phyloP scores from a whole-genome alignment of 2,888 invertebrate species.

The Entomobrya proxima region DNA sequence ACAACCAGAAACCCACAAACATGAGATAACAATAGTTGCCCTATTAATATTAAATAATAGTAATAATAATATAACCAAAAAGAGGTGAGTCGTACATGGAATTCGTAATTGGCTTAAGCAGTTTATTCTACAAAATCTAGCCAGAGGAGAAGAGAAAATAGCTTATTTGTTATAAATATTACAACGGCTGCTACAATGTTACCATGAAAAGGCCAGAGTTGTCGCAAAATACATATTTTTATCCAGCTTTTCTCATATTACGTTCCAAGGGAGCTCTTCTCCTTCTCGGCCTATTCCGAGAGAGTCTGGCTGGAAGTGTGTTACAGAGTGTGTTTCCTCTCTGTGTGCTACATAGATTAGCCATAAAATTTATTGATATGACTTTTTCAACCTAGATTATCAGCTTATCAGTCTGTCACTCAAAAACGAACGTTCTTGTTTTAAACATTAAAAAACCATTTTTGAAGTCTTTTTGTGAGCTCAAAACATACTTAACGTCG shows the following conservation, averaged over 20 bases:
- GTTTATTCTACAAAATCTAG: no score
- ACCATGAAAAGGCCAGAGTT: constrained; percentile 1
- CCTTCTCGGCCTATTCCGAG: background rate
- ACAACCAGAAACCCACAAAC: background rate
- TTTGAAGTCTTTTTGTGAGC: no score
- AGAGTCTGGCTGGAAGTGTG: no score
- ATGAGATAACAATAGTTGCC: background rate
- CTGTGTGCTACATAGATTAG: constrained; percentile 18
- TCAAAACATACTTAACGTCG: no score
- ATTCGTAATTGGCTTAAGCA: constrained; percentile 38
- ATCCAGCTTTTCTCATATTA: constrained; percentile 29
- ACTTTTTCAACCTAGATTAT: no score
- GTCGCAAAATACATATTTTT: constrained; percentile 29
- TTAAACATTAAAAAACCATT: no score
- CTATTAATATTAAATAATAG: background rate
- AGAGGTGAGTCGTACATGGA: constrained; percentile 21
- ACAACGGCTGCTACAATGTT: background rate
- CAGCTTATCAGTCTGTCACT: no score
- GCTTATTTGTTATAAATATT: background rate
- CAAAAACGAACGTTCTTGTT: no score
- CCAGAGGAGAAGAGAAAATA: background rate
- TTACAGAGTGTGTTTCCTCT: background rate
- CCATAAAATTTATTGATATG: background rate
- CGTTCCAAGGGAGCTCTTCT: background rate
- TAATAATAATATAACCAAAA: constrained; percentile 21